Conservation (phyloP, 2,888 invertebrate genomes). For the Hydrotaea cyrtoneurina region DNA sequence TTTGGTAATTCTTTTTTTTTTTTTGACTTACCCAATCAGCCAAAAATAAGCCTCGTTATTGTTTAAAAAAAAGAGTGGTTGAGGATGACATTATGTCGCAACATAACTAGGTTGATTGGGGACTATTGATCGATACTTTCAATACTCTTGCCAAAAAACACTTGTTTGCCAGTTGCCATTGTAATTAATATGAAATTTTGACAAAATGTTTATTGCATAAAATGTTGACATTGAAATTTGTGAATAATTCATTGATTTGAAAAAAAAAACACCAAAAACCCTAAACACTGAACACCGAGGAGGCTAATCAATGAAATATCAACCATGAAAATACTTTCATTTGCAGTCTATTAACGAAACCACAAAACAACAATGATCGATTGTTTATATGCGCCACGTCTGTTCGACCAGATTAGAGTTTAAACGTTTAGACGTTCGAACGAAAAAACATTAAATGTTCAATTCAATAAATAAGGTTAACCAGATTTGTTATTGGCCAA, state of each 20-base stretch:
- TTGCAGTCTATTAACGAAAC: conserved; percentile 1
- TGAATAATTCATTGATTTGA: neutral
- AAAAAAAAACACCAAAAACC: neutral
- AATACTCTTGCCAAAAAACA: too few species aligned
- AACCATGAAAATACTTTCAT: conserved; percentile 11
- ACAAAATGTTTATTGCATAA: too few species aligned
- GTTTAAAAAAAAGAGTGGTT: too few species aligned
- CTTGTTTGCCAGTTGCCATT: too few species aligned
- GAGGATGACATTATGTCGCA: too few species aligned
- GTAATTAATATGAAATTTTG: too few species aligned
- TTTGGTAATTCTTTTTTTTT: too few species aligned
- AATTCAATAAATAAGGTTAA: conserved; percentile 12
- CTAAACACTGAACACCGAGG: neutral
- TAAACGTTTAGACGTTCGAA: neutral
- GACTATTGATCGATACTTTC: too few species aligned
- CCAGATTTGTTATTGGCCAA: neutral
- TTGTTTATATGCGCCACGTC: neutral
- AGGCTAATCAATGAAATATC: neutral
- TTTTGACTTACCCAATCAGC: too few species aligned
- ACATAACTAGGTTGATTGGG: too few species aligned
- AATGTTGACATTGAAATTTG: neutral
- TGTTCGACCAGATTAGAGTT: neutral
- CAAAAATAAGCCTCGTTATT: too few species aligned
- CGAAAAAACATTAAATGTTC: neutral
- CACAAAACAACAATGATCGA: neutral